Evolutionary conservation across 1,140 invertebrate genomes (phyloP), one percentile per base, ranked within the genome.

Genomic region (Telenomus remus): DNA sequence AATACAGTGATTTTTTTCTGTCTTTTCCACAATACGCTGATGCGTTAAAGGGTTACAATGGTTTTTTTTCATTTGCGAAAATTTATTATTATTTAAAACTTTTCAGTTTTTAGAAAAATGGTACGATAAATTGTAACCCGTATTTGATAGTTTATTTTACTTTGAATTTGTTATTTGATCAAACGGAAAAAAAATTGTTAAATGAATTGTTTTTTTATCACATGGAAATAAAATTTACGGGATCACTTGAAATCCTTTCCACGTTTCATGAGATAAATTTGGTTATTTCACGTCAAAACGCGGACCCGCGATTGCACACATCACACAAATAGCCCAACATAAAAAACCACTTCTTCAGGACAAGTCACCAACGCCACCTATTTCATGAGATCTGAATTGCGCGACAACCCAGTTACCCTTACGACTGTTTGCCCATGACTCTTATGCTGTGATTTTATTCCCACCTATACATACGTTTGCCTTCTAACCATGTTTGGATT

Each of bases 351-450:
- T 39, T 53, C 50, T 53, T 53, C 6, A 53, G 50, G 35, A 16
- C 35, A 53, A 39, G 33, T 53, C 34, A 53, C 35, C 15, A 53
- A 53, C 14, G 50, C 35, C 35, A 53, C 13, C 33, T 53, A 53
- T 34, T 39, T 53, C 13, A 39, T 53, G 15, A 53, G 50, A 16
- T 11, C 37, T 39, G 14, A 53, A 39, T 53, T 53, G 13, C 39
- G 34, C 37, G 50, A 53, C 34, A 53, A 53, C 14, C 33, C 33
- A 35, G 48, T 34, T 50, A 39, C 6, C 50, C 34, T 35, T 39
- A 8, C 14, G 15, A 53, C 35, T 53, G 35, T 39, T 16, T 37
- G 13, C n/a, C 48, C 6, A 4, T 0, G 4, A 33, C 33, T 37
- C 4, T 27, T 12, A 5, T 13, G 12, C 5, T 51, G 33, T 51